Conservation (phyloP, 2,797 vertebrate species). For the Alosa sapidissima region DNA sequence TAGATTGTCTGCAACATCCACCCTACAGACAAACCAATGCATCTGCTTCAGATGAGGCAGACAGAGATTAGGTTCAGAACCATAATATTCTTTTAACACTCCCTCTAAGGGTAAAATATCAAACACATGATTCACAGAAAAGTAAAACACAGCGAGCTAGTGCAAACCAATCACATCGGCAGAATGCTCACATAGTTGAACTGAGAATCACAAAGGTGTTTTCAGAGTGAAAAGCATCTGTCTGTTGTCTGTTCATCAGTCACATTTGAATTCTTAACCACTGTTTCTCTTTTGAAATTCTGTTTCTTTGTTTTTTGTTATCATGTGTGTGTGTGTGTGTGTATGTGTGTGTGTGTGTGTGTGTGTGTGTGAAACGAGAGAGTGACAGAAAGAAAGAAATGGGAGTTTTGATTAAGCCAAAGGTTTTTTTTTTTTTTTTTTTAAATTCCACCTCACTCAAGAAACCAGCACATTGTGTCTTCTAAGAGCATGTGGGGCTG, state of each 20-base stretch:
- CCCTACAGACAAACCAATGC: neutral
- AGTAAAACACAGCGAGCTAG: slow-evolving; percentile 10
- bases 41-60: slow-evolving; percentile 6
- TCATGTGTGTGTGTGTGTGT: slow-evolving; percentile 20
- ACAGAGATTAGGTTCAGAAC: neutral
- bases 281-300: neutral
- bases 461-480: neutral
- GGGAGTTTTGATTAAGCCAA: neutral
- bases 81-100: neutral
- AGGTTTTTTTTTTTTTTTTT: neutral
- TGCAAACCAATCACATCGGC: slow-evolving; percentile 22
- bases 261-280: neutral
- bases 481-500: neutral
- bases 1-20: neutral
- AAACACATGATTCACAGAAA: neutral
- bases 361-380: neutral
- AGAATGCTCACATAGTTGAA: slow-evolving; percentile 9
- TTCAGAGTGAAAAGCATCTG: neutral
- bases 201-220: neutral
- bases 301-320: neutral
- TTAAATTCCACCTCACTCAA: neutral
- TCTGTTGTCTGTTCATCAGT: neutral
- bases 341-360: slow-evolving; percentile 10
- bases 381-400: slow-evolving; percentile 24
- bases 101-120: neutral